Base-by-base conservation (phyloP, 1,140 invertebrate species). In the Mya arenaria region DNA sequence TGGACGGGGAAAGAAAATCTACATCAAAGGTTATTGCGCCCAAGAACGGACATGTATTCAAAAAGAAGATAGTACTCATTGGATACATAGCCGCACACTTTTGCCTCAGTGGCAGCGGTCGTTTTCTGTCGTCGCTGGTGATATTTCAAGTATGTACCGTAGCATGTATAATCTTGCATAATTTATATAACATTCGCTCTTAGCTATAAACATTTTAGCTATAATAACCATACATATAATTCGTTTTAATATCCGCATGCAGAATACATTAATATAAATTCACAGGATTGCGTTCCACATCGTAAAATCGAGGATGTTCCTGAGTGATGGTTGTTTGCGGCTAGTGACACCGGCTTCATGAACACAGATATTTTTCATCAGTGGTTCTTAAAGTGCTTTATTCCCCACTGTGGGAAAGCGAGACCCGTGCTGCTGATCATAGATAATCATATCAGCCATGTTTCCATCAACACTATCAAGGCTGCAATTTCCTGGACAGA, bases 371-470 rank as follows among this genome's bases (percentile, higher is more conserved):
- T 52, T n/a, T 52, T 52, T 23, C 10, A 52, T 23, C 19, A 52
- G 2, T 52, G 1, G 48, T 52, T 52, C 25, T 4, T 23, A 17
- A 17, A 52, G 17, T n/a, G 36, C 3, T 74, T 58, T n/a, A 34
- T 74, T 13, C 48, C 52, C 13, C n/a, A 74, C 55, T 74, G 71
- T 19, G 48, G 48, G 8, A 60, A 34, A 44, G 66, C 1, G 13
- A 28, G 55, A 19, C 83, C 78, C 56, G 68, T 62, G 6, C 19
- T 84, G n/a, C 44, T 85, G 25, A 3, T 83, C 30, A 17, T 85
- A 10, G 79, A 77, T 52, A 85, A 93, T 85, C 92, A 93, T 83
- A 84, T 85, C n/a, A 87, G 79, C 32, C 92, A 93, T 83, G 62
- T 90, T 4, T 52, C 28, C 37, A 66, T 90, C 75, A 82, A 87